Evolutionary conservation across 2,797 vertebrate species (phyloP).

Genomic region (Sebastes itinus): DNA sequence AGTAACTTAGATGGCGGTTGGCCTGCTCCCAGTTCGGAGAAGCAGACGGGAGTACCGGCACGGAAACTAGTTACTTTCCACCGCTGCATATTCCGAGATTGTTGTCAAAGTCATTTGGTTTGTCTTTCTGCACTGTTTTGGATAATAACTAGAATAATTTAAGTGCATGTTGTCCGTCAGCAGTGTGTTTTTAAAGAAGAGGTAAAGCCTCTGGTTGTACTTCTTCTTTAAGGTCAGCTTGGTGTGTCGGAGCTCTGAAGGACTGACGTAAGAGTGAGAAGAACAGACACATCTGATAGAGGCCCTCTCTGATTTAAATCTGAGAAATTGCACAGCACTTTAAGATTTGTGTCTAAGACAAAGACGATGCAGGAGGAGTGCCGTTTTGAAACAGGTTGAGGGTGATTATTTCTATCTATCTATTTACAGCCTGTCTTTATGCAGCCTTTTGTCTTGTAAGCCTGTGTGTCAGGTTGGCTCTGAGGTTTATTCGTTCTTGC

Average conservation of each 20-base stretch:
- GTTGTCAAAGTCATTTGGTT: background rate
- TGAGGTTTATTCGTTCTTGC: slow-evolving; percentile 2
- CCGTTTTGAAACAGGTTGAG: slow-evolving; percentile 3
- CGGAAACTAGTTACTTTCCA: background rate
- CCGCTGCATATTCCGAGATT: background rate
- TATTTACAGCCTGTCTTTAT: slow-evolving; percentile 26
- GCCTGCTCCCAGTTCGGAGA: too few relatives aligned
- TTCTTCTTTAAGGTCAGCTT: background rate
- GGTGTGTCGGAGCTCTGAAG: too few relatives aligned
- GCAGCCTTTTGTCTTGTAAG: slow-evolving; percentile 40
- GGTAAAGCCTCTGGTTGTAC: background rate
- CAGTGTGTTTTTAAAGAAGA: background rate
- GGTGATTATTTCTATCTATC: background rate
- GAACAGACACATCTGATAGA: background rate
- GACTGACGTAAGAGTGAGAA: background rate
- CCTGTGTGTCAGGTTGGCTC: slow-evolving; percentile 28
- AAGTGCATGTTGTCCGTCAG: background rate
- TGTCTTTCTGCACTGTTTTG: too few relatives aligned
- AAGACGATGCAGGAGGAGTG: background rate
- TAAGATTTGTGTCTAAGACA: background rate
- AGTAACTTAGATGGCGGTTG: too few relatives aligned
- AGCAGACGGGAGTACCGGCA: too few relatives aligned
- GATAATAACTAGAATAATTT: too few relatives aligned
- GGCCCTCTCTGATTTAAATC: background rate
- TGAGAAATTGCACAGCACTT: background rate